Base-by-base conservation (phyloP, 2,797 vertebrate species). In the Lindbergichthys nudifrons region DNA sequence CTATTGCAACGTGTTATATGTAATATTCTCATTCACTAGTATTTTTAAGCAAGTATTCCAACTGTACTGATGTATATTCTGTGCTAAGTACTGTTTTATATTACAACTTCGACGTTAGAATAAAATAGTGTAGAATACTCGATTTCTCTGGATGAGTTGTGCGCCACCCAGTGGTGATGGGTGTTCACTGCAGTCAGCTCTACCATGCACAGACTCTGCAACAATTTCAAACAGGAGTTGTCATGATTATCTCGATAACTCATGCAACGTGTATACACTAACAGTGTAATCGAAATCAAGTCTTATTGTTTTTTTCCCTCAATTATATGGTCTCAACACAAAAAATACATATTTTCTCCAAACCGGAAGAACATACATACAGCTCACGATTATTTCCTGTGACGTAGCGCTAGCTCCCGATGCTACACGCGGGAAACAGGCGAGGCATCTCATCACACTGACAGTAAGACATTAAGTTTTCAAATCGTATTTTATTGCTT, bases 341-440 rank as follows among this genome's bases (percentile, higher is more conserved):
- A 59, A 41, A 1, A 7, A 73, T 45, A 11, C 3, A 11, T 4
- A 26, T 26, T 4, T 6, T 41, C 1, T 1, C 10, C n/a, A 16
- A 73, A 87, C 84, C 88, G 93, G 93, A 95, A 91, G 87, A 86
- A 81, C 75, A 87, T 75, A 67, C 13, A 42, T 36, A 47, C 6
- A 1, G 1, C 10, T 2, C 0, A 0, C 8, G 52, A 42, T 57
- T 48, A 0, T 73, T 94, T 94, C 94, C 93, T 69, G 89, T 93
- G 89, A 93, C 84, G 85, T 88, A 67, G 19, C 3, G 75, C 84
- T 90, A 92, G 89, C 87, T 70, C 70, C 87, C 63, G 92, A 90
- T 88, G 94, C 90, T 94, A 93, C 92, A 95, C 94, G 95, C 95
- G 95, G 95, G 94, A 95, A 96, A 94, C 76, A 84, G 89, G 63